A percentile compares a stretch with the other conserved stretches of the same genome.
Evolutionary conservation across 2,113 vertebrate genomes (phyloP).

Genomic region (Melanostigma gelatinosum): DNA sequence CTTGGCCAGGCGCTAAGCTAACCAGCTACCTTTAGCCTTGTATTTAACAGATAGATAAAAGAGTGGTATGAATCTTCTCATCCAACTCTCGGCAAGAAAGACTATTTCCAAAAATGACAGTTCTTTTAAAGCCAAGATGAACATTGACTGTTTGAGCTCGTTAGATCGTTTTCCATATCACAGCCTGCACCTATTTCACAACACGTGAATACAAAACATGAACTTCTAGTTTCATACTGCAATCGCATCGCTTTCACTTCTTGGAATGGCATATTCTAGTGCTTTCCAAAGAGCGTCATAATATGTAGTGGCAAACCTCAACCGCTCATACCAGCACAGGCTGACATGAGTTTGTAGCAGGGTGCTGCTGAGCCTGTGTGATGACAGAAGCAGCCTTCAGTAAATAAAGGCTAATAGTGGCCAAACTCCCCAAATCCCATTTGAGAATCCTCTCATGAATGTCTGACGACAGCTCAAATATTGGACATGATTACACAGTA

Average conservation of each 20-base stretch:
- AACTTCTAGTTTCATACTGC: background rate
- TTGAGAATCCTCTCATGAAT: constrained; percentile 18
- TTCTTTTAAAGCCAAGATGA: background rate
- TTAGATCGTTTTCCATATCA: background rate
- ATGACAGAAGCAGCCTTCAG: constrained; percentile 8
- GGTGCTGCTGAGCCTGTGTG: background rate
- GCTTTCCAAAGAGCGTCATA: background rate
- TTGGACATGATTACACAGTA: constrained; percentile 35
- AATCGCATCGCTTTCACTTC: constrained; percentile 41
- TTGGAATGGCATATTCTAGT: background rate
- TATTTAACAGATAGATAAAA: background rate
- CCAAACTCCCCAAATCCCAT: constrained; percentile 27
- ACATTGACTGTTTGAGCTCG: background rate
- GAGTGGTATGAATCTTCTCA: background rate
- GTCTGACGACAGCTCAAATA: constrained; percentile 20
- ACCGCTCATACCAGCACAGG: background rate
- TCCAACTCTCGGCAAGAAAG: background rate
- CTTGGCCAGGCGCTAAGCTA: background rate
- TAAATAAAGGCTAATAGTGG: constrained; percentile 49
- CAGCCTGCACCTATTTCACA: background rate
- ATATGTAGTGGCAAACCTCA: background rate
- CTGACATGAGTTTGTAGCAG: background rate
- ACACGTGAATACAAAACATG: background rate
- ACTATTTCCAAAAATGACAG: background rate
- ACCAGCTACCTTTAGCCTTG: background rate